Base-by-base conservation (phyloP, 2,797 vertebrate genomes). In the Cuculus canorus region DNA sequence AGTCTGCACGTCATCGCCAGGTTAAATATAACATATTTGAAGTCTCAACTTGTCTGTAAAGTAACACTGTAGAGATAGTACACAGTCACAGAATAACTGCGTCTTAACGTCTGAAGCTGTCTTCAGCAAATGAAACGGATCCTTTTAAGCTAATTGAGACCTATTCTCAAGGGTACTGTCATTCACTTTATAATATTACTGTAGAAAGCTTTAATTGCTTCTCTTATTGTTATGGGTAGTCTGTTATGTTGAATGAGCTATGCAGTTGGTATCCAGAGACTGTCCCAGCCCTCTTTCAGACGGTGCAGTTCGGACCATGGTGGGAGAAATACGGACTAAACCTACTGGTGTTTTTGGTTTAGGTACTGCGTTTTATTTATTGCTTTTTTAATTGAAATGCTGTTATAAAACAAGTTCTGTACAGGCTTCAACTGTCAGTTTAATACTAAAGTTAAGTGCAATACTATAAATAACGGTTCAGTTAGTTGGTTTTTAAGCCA, bases 401-500 rank as follows among this genome's bases (percentile, higher is more conserved):
- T 79, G 53, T 78, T 93, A 7, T 30, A 75, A 78, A 94, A 54
- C 0, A 0, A 76, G 47, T 87, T 83, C 72, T 78, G 82, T 50
- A 52, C 32, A 66, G 65, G 59, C 45, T 93, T 88, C 28, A 82
- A 2, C 48, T 90, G 75, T 54, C 41, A 28, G 18, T 63, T 93
- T 72, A 93, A 83, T 61, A 41, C 14, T 88, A 35, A 70, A 56
- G 25, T 91, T 43, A 89, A 93, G 88, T 93, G 86, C 94, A 97
- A 85, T 95, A 92, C 39, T 82, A 13, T 64, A 76, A 84, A 88
- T 78, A 90, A 5, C 17, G 35, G 77, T 28, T 37, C 17, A 60
- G 27, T 81, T 81, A n/a, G 43, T 86, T 48, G 45, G 65, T 37
- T 93, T 80, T 75, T 41, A 92, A 88, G 50, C 77, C 30, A 14